These are phyloP conservation scores for Gastrophryne carolinensis DNA, from an alignment of 2,797 vertebrate species.

Conservation along the genomic window DNA sequence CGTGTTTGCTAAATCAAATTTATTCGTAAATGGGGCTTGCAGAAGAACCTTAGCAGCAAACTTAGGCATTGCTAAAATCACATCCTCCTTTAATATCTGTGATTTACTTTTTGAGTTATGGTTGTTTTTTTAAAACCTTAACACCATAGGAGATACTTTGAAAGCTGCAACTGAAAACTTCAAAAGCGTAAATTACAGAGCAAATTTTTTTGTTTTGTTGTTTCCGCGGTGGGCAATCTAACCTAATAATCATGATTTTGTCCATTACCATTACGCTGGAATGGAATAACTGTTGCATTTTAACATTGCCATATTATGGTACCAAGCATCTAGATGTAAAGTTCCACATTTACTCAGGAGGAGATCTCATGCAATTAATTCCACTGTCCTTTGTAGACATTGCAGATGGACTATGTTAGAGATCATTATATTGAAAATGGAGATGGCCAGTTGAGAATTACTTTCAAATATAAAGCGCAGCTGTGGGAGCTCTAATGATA, in stretches of 20 bases:
- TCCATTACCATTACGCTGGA: conserved; percentile 2
- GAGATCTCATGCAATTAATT: conserved; percentile 28
- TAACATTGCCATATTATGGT: not conserved
- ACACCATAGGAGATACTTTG: not conserved
- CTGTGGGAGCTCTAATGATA: conserved; percentile 14
- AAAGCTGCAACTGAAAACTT: not conserved
- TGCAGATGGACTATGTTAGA: conserved; percentile 10
- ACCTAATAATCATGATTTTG: conserved; percentile 22
- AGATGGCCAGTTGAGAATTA: conserved; percentile 17
- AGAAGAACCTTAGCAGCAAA: too few species aligned
- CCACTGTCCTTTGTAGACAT: not conserved
- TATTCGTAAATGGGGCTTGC: too few species aligned
- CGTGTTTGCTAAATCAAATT: too few species aligned
- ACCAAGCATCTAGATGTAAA: conserved; percentile 11
- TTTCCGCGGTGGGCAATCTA: conserved; percentile 2
- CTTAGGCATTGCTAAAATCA: too few species aligned
- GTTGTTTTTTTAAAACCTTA: not conserved
- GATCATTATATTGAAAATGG: conserved; percentile 23
- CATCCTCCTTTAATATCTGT: too few species aligned
- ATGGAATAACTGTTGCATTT: conserved; percentile 4
- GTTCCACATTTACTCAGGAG: conserved; percentile 21
- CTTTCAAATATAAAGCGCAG: conserved; percentile 17
- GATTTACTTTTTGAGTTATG: too few species aligned
- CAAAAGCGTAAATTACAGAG: conserved; percentile 6
- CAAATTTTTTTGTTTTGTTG: conserved; percentile 10